Evolutionary conservation across 1,140 invertebrate genomes (phyloP).

Genomic region (Neotoxoptera formosana): DNA sequence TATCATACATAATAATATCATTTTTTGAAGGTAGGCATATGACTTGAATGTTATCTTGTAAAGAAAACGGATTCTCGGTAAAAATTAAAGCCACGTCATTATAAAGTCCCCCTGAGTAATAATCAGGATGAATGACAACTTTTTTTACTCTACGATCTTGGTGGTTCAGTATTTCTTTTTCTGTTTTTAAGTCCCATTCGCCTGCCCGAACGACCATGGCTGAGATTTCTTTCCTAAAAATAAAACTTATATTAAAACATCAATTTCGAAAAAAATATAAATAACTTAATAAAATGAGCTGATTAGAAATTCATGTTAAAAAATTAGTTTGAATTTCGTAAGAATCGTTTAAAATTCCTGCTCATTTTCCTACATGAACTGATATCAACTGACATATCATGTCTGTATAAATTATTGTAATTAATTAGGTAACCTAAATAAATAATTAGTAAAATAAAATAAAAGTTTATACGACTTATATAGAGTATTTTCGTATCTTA

Average conservation of each 20-base stretch:
- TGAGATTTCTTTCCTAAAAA: constrained; percentile 58
- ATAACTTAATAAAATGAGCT: not conserved
- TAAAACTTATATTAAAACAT: not conserved
- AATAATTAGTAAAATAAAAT: too few species aligned
- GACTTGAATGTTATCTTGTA: constrained; percentile 74
- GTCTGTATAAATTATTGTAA: too few species aligned
- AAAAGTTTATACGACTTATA: not conserved
- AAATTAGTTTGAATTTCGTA: not conserved
- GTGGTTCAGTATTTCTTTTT: constrained; percentile 74
- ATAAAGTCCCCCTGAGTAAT: constrained; percentile 68
- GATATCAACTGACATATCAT: too few species aligned
- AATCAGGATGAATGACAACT: constrained; percentile 67
- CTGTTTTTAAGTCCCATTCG: constrained; percentile 76
- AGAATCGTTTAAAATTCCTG: not conserved
- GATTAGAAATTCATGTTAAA: not conserved
- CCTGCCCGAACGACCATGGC: constrained; percentile 62
- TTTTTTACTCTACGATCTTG: constrained; percentile 73
- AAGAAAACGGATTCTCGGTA: constrained; percentile 67
- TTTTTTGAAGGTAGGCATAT: constrained; percentile 72
- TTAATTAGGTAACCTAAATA: too few species aligned
- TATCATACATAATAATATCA: constrained; percentile 61
- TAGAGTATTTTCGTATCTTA: not conserved
- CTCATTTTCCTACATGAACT: too few species aligned
- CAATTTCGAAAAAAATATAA: not conserved
- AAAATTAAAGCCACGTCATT: constrained; percentile 76